Percentiles rank a stretch among this genome's conserved stretches.
phyloP scores from a whole-genome alignment of 1,140 invertebrate species.

The Cryptotermes secundus region DNA sequence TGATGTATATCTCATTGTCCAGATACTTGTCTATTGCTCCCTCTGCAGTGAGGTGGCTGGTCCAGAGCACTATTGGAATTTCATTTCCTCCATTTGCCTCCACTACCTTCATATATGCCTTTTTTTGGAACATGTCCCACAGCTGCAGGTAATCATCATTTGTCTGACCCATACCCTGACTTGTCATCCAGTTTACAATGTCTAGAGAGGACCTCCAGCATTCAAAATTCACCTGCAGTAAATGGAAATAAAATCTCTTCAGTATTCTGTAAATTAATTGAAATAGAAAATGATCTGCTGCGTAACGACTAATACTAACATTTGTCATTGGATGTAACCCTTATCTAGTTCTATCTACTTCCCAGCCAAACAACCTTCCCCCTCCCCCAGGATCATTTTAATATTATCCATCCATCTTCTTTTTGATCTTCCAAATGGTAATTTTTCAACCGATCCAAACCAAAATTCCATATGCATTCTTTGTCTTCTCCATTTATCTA shows the following conservation, averaged over 20 bases:
- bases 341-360: too few relatives aligned
- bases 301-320: too few relatives aligned
- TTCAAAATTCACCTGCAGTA: constrained; percentile 49
- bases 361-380: too few relatives aligned
- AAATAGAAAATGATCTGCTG: background rate
- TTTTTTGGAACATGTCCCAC: constrained; percentile 74
- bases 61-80: constrained; percentile 75
- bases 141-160: constrained; percentile 67
- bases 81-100: constrained; percentile 51
- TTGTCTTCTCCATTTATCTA: too few relatives aligned
- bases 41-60: constrained; percentile 70
- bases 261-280: background rate
- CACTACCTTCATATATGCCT: constrained; percentile 58
- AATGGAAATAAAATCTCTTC: background rate
- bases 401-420: too few relatives aligned
- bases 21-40: constrained; percentile 65
- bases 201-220: constrained; percentile 74
- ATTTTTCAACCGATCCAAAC: too few relatives aligned
- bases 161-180: constrained; percentile 55
- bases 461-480: too few relatives aligned
- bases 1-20: constrained; percentile 71
- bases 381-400: too few relatives aligned
- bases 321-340: background rate
- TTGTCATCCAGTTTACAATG: constrained; percentile 71
- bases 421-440: too few relatives aligned